Evolutionary conservation across 2,888 invertebrate genomes (phyloP), one percentile per base, ranked within the genome.

Genomic region (Polyploca ridens): DNA sequence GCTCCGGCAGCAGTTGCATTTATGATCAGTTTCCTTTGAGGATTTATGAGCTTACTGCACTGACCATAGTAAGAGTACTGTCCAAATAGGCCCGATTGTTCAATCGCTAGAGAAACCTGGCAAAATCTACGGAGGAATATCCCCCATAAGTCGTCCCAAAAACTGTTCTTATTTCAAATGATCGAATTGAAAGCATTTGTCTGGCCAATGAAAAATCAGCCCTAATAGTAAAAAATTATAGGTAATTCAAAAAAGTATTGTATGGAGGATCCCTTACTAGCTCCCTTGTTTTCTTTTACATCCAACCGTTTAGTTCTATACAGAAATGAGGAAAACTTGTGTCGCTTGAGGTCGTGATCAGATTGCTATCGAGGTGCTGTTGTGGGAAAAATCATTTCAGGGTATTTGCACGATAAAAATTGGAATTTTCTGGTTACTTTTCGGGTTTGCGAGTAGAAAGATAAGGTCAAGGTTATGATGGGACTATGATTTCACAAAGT

Each of bases 331-430:
- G 19, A 19, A 54, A 54, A 54, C 54, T 54, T 54, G 54, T 54
- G 54, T 54, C 4, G 16, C 19, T 54, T 54, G 54, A 19, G 54
- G 19, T 54, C 54, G 19, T 54, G 54, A 54, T 54, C 54, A 54
- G 54, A 54, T 54, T 54, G 19, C 54, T 54, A 54, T 54, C 54
- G 16, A 46, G n/a, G 54, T 11, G 54, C 54, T 54, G 54, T 54
- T 54, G 54, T 54, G 19, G 54, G 54, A 54, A 19, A 54, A 54
- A 54, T 54, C 54, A 19, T 54, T 19, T 16, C 54, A n/a, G 54
- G 10, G 19, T 54, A 54, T 54, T 19, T n/a, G 54, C 10, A 19
- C 54, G 19, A 19, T 54, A 19, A 54, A 54, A 54, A 54, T 54
- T 54, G 54, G 54, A 54, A 16, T 49, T 54, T 54, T 19, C 19